Percentiles rank a stretch among this genome's conserved stretches.
Conservation (phyloP, 1,140 invertebrate species). For the Brachionus manjavacas region DNA sequence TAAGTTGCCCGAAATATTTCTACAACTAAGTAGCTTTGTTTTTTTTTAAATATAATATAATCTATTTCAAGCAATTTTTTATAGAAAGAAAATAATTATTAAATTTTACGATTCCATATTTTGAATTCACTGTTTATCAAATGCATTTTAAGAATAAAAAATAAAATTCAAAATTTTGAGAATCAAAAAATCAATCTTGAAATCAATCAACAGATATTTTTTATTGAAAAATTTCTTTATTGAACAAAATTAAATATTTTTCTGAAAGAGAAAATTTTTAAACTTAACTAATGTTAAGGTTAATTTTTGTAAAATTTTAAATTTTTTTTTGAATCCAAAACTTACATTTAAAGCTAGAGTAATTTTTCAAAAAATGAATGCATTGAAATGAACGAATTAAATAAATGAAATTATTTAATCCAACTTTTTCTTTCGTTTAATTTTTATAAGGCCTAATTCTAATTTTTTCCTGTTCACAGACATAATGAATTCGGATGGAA, state of each 20-base stretch:
- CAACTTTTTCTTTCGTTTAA: background rate
- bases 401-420: background rate
- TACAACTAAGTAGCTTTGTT: too few relatives aligned
- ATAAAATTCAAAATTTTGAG: too few relatives aligned
- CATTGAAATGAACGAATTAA: background rate
- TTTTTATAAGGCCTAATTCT: conserved; percentile 9
- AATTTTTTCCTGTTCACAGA: background rate
- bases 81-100: too few relatives aligned
- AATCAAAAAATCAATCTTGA: too few relatives aligned
- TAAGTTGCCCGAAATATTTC: too few relatives aligned
- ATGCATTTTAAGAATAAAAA: too few relatives aligned
- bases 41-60: too few relatives aligned
- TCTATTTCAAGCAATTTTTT: too few relatives aligned
- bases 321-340: background rate
- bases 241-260: background rate
- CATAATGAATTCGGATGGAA: background rate
- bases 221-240: background rate
- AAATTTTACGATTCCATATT: too few relatives aligned
- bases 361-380: background rate
- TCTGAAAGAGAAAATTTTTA: background rate
- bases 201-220: too few relatives aligned
- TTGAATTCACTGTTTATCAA: too few relatives aligned
- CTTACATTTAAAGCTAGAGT: background rate
- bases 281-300: background rate
- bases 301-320: background rate